Evolutionary conservation across 2,113 vertebrate genomes (phyloP).

Genomic region (Cyprinodon tularosa): DNA sequence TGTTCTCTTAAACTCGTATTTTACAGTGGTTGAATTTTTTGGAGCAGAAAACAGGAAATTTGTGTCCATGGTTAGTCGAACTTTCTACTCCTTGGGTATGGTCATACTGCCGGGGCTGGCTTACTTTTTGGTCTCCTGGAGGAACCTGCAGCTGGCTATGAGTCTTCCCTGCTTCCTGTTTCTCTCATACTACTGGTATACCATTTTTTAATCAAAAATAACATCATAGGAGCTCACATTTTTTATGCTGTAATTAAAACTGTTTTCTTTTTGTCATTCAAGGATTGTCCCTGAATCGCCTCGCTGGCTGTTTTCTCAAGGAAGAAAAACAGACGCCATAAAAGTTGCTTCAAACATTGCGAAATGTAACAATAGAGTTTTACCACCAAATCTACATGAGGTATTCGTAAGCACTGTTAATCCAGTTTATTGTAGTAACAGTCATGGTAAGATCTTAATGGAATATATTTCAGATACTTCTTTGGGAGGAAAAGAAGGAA

Average conservation of each 20-base stretch:
- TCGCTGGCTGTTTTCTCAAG: constrained; percentile 37
- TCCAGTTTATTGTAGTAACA: no score
- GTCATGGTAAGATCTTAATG: no score
- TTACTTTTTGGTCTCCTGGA: constrained; percentile 33
- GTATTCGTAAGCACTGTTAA: no score
- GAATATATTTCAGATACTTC: no score
- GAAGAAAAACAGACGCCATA: neutral
- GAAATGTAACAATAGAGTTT: no score
- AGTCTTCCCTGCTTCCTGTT: constrained; percentile 43
- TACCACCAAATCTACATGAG: no score
- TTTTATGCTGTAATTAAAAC: neutral
- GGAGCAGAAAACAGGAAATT: constrained; percentile 25
- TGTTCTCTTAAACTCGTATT: no score
- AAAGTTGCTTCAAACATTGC: neutral
- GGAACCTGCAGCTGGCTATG: constrained; percentile 32
- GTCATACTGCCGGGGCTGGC: constrained; percentile 39
- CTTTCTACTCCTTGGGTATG: constrained; percentile 10
- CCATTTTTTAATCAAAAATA: neutral
- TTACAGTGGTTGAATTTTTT: constrained; percentile 24
- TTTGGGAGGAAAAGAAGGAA: no score
- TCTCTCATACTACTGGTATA: constrained; percentile 30
- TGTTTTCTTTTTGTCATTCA: neutral
- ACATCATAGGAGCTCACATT: neutral
- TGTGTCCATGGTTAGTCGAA: constrained; percentile 27
- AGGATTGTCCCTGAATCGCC: constrained; percentile 40